phyloP scores from a whole-genome alignment of 2,888 invertebrate genomes.

The Uropetala carovei region DNA sequence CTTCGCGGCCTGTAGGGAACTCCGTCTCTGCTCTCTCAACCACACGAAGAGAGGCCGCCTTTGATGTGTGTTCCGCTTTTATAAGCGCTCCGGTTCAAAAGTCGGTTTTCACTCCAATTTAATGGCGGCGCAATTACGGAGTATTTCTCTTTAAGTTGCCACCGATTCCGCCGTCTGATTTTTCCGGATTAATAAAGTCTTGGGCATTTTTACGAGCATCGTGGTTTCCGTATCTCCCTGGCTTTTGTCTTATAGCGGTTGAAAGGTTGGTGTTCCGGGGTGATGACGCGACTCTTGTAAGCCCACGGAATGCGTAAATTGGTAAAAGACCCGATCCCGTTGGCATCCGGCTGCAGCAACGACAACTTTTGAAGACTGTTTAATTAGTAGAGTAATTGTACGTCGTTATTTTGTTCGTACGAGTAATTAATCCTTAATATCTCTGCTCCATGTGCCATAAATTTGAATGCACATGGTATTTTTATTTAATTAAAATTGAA shows the following conservation, averaged over 20 bases:
- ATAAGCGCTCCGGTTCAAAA: neutral
- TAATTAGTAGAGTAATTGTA: too few relatives aligned
- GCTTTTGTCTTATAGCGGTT: neutral
- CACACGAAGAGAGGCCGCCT: conserved; percentile 15
- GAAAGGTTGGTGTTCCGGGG: neutral
- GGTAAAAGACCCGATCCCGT: neutral
- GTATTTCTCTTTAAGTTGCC: conserved; percentile 18
- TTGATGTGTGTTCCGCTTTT: conserved; percentile 1
- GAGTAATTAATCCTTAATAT: too few relatives aligned
- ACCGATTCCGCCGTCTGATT: conserved; percentile 25
- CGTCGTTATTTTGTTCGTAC: too few relatives aligned
- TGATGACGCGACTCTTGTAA: neutral
- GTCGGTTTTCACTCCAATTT: neutral
- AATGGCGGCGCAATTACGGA: neutral
- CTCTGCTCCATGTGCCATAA: too few relatives aligned
- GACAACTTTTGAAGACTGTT: too few relatives aligned
- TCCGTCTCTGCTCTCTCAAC: neutral
- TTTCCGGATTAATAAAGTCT: conserved; percentile 17
- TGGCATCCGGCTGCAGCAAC: neutral
- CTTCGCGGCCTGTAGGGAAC: neutral
- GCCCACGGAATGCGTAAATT: too few relatives aligned
- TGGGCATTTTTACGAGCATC: neutral
- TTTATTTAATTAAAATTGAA: too few relatives aligned
- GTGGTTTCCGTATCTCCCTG: neutral
- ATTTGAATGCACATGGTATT: too few relatives aligned